phyloP scores from a whole-genome alignment of 2,888 invertebrate genomes.

The Polydrusus pterygomalis region DNA sequence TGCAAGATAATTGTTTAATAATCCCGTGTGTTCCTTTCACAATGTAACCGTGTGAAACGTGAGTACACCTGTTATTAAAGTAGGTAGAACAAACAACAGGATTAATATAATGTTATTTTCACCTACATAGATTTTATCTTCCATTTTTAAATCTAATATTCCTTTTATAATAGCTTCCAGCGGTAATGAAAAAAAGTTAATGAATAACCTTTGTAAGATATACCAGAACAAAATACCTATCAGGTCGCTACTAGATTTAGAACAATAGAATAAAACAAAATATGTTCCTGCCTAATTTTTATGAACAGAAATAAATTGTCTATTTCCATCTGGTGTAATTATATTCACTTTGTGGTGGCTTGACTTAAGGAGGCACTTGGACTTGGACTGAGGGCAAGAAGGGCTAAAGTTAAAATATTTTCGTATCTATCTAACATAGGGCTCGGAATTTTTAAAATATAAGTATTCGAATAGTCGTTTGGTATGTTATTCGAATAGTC shows the following conservation, averaged over 20 bases:
- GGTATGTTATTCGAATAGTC: too few species aligned
- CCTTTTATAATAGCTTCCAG: slow-evolving; percentile 30
- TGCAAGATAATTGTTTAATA: too few species aligned
- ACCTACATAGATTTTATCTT: slow-evolving; percentile 33
- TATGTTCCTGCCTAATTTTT: slow-evolving; percentile 29
- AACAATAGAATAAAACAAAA: slow-evolving; percentile 39
- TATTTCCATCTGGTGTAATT: slow-evolving; percentile 38
- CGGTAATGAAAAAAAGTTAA: slow-evolving; percentile 31
- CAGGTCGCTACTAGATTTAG: slow-evolving; percentile 36
- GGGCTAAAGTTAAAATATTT: neutral
- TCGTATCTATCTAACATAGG: too few species aligned
- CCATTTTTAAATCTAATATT: slow-evolving; percentile 32
- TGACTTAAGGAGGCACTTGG: neutral
- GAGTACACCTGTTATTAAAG: neutral
- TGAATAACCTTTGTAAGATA: slow-evolving; percentile 43
- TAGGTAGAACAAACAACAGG: slow-evolving; percentile 4
- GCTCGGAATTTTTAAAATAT: too few species aligned
- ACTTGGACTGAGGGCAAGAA: neutral
- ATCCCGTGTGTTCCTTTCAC: neutral
- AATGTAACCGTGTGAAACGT: neutral
- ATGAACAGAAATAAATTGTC: slow-evolving; percentile 23
- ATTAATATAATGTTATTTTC: slow-evolving; percentile 29
- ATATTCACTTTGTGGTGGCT: neutral
- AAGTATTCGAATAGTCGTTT: too few species aligned
- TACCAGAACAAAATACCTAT: slow-evolving; percentile 38